Conservation (phyloP, 1,140 invertebrate genomes). For the Drosophila triauraria region DNA sequence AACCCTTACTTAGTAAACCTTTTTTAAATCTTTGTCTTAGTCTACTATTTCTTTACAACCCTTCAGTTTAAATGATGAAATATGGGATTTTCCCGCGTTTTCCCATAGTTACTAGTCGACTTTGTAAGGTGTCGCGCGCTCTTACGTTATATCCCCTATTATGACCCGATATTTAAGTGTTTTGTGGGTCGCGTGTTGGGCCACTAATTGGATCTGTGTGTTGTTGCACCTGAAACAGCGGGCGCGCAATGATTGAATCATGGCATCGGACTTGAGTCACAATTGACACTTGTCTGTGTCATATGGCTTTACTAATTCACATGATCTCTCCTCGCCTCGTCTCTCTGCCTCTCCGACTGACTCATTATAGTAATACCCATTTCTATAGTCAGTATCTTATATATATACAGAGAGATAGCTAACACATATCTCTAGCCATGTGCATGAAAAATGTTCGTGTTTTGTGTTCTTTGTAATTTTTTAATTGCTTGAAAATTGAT, state of each 20-base stretch:
- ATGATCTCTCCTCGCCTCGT: slow-evolving; percentile 21
- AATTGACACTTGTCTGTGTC: slow-evolving; percentile 63
- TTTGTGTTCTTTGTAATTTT: slow-evolving; percentile 74
- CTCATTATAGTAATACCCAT: slow-evolving; percentile 28
- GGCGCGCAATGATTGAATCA: slow-evolving; percentile 30
- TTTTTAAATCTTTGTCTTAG: no score
- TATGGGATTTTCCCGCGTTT: not conserved
- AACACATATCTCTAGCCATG: slow-evolving; percentile 24
- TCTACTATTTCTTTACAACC: not conserved
- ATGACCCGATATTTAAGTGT: slow-evolving; percentile 2
- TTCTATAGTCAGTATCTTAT: not conserved
- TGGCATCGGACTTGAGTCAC: slow-evolving; percentile 53
- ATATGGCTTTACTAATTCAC: slow-evolving; percentile 32
- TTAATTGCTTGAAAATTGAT: slow-evolving; percentile 79
- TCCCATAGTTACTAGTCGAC: not conserved
- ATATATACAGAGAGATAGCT: not conserved
- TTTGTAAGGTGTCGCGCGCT: slow-evolving; percentile 12
- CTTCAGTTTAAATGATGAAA: not conserved
- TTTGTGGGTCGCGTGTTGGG: slow-evolving; percentile 36
- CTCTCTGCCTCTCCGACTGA: slow-evolving; percentile 2
- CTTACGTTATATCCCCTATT: slow-evolving; percentile 22
- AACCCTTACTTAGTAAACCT: no score
- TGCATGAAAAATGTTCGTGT: slow-evolving; percentile 24
- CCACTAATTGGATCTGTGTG: slow-evolving; percentile 39
- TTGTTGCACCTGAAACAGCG: slow-evolving; percentile 13